Percentiles rank a stretch among this genome's conserved stretches.
Evolutionary conservation across 2,888 invertebrate species (phyloP).

Genomic region (Xanthia icteritia): DNA sequence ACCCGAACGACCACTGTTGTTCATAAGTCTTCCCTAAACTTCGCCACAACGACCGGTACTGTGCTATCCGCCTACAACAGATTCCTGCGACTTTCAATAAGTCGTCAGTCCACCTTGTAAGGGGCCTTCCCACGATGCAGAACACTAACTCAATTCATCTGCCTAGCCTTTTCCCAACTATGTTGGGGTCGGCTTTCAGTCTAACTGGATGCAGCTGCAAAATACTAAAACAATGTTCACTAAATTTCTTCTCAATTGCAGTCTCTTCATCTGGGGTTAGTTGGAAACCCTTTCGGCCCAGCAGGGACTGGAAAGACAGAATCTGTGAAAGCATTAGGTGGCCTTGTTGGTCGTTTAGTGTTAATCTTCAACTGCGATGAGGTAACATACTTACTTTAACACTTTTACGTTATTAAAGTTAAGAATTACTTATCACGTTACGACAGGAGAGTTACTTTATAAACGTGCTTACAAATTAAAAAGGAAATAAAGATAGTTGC

Average conservation of each 20-base stretch:
- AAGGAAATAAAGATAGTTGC: background rate
- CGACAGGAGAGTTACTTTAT: background rate
- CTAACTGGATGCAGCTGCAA: background rate
- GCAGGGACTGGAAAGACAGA: slow-evolving; percentile 99
- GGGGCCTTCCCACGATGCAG: background rate
- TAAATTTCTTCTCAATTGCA: slow-evolving; percentile 75
- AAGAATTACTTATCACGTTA: background rate
- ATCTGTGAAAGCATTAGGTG: slow-evolving; percentile 98
- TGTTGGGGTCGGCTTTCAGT: too few species aligned
- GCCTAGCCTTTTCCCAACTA: too few species aligned
- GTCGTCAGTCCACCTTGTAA: background rate
- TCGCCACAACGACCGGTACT: too few species aligned
- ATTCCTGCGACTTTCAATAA: background rate
- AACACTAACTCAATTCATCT: too few species aligned
- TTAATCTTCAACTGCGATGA: slow-evolving; percentile 99
- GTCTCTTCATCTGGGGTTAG: slow-evolving; percentile 98
- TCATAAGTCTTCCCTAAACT: background rate
- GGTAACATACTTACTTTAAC: slow-evolving; percentile 79
- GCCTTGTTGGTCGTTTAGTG: slow-evolving; percentile 97
- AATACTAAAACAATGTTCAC: background rate
- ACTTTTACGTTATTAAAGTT: background rate
- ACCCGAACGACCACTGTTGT: background rate
- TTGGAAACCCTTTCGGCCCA: slow-evolving; percentile 99
- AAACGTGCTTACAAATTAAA: background rate
- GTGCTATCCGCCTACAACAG: background rate